Evolutionary conservation across 2,113 vertebrate species (phyloP), one percentile per base, ranked within the genome.

Genomic region (Cranoglanis bouderius): DNA sequence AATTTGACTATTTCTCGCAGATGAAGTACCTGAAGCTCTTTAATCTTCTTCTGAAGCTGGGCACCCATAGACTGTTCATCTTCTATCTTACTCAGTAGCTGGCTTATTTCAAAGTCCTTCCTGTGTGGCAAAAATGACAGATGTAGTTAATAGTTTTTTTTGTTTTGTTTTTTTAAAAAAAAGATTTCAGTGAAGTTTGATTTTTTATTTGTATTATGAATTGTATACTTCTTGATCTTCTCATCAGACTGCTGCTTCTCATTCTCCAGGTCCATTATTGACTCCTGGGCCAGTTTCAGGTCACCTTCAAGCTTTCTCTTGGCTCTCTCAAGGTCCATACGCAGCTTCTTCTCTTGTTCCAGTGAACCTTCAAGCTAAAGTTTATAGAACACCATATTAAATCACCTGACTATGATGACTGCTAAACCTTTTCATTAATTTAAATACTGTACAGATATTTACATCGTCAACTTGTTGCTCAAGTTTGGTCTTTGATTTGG

Each of bases 171-270:
- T n/a, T n/a, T n/a, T n/a, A 46, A 43, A 46, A 46, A 46, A 40
- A 74, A 18, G 35, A 14, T 40, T 74, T 74, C 29, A 32, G 49
- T 12, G 49, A 10, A 51, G 49, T 51, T 13, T 51, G 49, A 51
- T 51, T 12, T 49, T 49, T 49, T 49, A 10, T 51, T 51, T 51
- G 49, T 12, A 51, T 51, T 12, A 51, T 51, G 10, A 49, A 3
- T 35, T 75, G 13, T 85, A 55, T 74, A 86, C 85, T 86, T 86
- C 90, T 99, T 98, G 85, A 98, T 96, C 92, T 96, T 97, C 93
- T 99, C 97, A 38, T 99, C 97, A 89, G 98, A 93, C 91, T 99
- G 98, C 94, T 97, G 97, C 87, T 98, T 98, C 93, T 99, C 97
- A 12, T 99, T 98, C 90, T 98, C 96, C 57, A 97, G 91, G 82